Evolutionary conservation across 2,888 invertebrate genomes (phyloP).

Genomic region (Rotaria socialis): DNA sequence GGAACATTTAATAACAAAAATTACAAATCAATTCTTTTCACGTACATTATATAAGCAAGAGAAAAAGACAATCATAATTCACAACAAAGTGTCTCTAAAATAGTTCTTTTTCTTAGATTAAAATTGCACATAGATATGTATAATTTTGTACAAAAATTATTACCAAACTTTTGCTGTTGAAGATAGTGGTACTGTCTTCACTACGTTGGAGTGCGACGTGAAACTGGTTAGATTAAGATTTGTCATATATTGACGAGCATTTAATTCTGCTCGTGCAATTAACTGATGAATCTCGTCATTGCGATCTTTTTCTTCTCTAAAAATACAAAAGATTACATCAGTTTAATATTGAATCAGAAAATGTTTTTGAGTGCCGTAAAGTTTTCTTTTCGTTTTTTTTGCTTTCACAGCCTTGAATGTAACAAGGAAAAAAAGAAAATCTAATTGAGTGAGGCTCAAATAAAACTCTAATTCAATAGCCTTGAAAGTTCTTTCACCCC

Average conservation of each 20-base stretch:
- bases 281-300: background rate
- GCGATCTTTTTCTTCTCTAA: background rate
- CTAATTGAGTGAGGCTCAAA: no score
- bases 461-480: no score
- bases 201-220: background rate
- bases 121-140: background rate
- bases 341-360: no score
- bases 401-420: no score
- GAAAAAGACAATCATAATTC: background rate
- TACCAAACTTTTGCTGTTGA: no score
- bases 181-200: background rate
- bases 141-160: no score
- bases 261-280: constrained; percentile 1
- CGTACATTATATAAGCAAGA: background rate
- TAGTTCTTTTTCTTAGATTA: background rate
- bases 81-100: background rate
- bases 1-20: background rate
- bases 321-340: background rate
- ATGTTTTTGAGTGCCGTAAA: no score
- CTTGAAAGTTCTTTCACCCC: no score
- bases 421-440: no score
- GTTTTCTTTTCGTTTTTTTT: no score
- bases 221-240: background rate
- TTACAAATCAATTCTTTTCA: background rate
- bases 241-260: constrained; percentile 29